These are phyloP conservation scores for Hyperopisus bebe DNA, from an alignment of 2,113 vertebrate species.

Conservation along the genomic window DNA sequence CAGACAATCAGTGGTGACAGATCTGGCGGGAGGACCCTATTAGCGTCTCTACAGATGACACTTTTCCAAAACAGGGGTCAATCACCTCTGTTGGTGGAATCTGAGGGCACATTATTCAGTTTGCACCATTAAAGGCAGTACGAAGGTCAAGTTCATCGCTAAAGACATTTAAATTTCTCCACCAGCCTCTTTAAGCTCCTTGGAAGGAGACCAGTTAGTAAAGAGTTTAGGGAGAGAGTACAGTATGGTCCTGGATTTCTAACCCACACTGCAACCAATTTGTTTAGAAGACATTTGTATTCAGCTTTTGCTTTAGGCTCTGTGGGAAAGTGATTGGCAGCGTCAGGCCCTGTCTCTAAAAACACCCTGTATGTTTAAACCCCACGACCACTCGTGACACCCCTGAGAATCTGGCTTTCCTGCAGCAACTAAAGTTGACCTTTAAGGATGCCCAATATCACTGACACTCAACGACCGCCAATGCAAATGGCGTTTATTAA, in stretches of 20 bases:
- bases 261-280: background rate
- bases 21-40: conserved; percentile 43
- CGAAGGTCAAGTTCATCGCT: conserved; percentile 44
- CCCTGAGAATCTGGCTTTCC: conserved; percentile 5
- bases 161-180: conserved; percentile 32
- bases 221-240: background rate
- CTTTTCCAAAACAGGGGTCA: conserved; percentile 26
- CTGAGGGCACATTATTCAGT: conserved; percentile 43
- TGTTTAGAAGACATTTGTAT: conserved; percentile 7
- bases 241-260: background rate
- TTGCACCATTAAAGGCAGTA: conserved; percentile 34
- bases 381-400: background rate
- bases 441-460: conserved; percentile 17
- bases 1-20: background rate
- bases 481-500: conserved; percentile 16
- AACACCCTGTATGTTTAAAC: background rate
- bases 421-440: conserved; percentile 3
- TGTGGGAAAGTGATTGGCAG: conserved; percentile 11
- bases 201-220: background rate
- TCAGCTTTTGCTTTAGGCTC: conserved; percentile 4
- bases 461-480: conserved; percentile 6
- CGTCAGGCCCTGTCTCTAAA: background rate
- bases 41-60: conserved; percentile 26
- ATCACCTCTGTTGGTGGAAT: conserved; percentile 34
- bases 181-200: conserved; percentile 28